Percentiles rank a stretch among this genome's conserved stretches.
These are phyloP conservation scores for Mongoloraphidia duomilia DNA, from an alignment of 2,888 invertebrate genomes.

Conservation along the genomic window DNA sequence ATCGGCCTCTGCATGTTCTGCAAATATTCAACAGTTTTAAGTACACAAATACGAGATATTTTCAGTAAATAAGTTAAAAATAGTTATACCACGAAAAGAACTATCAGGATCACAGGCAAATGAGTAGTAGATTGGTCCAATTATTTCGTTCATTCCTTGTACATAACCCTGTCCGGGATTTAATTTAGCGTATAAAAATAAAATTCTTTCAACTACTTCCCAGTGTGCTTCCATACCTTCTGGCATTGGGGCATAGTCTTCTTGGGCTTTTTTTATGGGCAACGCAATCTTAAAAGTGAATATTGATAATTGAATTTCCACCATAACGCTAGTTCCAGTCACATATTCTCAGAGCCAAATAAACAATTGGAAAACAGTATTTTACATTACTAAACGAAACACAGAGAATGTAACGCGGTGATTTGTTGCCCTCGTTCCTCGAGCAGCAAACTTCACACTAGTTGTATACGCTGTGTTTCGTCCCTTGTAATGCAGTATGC, in stretches of 20 bases:
- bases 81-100: constrained; percentile 54
- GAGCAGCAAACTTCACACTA: no score
- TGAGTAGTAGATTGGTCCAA: constrained; percentile 95
- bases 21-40: constrained; percentile 15
- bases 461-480: no score
- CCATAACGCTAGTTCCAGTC: no score
- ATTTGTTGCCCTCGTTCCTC: no score
- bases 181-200: constrained; percentile 94
- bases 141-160: constrained; percentile 99
- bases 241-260: constrained; percentile 71
- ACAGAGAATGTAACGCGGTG: no score
- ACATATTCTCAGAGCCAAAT: not conserved
- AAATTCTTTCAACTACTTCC: constrained; percentile 94
- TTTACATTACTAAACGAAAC: no score
- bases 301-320: not conserved
- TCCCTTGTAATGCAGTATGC: no score
- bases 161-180: constrained; percentile 95
- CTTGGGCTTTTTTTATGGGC: constrained; percentile 58
- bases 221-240: constrained; percentile 94
- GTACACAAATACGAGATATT: not conserved
- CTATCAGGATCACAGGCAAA: constrained; percentile 81
- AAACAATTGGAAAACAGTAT: not conserved
- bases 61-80: not conserved
- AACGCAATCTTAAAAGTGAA: constrained; percentile 41
- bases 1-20: constrained; percentile 90